Percentiles rank a stretch among this genome's conserved stretches.
phyloP scores from a whole-genome alignment of 2,888 invertebrate species.

The Chromoteleia sp. region DNA sequence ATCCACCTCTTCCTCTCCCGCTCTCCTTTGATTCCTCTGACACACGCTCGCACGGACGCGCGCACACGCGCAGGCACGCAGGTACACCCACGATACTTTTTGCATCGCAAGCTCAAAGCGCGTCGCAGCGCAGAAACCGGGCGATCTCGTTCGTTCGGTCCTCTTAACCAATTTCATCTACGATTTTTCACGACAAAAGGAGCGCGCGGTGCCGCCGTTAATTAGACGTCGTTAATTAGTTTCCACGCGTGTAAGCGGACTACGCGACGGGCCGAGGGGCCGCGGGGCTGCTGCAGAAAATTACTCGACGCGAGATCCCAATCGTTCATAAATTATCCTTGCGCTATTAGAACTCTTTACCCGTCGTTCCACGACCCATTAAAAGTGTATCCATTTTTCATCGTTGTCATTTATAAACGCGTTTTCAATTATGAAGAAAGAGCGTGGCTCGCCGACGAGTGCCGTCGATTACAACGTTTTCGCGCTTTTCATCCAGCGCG shows the following conservation, averaged over 20 bases:
- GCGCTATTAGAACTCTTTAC: slow-evolving; percentile 48
- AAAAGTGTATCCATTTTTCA: slow-evolving; percentile 64
- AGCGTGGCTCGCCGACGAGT: slow-evolving; percentile 37
- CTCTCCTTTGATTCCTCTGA: slow-evolving; percentile 36
- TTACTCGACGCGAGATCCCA: slow-evolving; percentile 59
- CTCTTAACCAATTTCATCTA: slow-evolving; percentile 61
- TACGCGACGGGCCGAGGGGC: neutral
- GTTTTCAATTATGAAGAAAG: slow-evolving; percentile 62
- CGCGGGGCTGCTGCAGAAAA: slow-evolving; percentile 25
- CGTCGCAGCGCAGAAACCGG: slow-evolving; percentile 49
- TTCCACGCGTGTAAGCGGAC: slow-evolving; percentile 56
- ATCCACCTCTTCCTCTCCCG: slow-evolving; percentile 44
- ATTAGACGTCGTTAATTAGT: slow-evolving; percentile 68
- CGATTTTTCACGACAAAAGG: slow-evolving; percentile 63
- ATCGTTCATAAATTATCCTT: slow-evolving; percentile 64
- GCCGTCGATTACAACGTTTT: slow-evolving; percentile 36
- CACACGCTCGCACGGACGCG: slow-evolving; percentile 28
- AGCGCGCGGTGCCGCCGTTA: slow-evolving; percentile 44
- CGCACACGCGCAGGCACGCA: neutral
- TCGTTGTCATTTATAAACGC: slow-evolving; percentile 54
- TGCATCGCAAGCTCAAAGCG: slow-evolving; percentile 57
- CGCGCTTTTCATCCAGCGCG: slow-evolving; percentile 13
- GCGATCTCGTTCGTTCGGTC: slow-evolving; percentile 58
- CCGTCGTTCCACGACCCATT: slow-evolving; percentile 47
- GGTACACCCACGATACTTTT: slow-evolving; percentile 34